phyloP scores from a whole-genome alignment of 1,140 invertebrate genomes.

The Aricia agestis region DNA sequence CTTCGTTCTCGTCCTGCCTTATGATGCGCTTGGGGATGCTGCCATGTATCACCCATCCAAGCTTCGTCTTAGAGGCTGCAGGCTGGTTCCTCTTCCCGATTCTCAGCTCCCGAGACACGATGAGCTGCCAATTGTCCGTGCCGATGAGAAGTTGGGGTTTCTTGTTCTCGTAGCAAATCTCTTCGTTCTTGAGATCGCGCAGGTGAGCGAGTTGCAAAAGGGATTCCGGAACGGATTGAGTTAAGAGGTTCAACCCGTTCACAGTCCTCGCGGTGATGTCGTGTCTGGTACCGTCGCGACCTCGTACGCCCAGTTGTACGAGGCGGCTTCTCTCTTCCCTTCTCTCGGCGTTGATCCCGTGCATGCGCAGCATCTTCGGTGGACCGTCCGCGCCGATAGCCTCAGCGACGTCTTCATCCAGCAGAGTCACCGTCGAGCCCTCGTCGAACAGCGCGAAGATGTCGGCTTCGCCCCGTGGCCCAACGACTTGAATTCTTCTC shows the following conservation, averaged over 20 bases:
- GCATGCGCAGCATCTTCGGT: neutral
- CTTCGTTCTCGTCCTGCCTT: too few relatives aligned
- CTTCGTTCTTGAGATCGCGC: neutral
- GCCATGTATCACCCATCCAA: too few relatives aligned
- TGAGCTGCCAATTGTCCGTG: conserved; percentile 2
- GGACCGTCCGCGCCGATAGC: neutral
- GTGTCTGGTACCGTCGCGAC: neutral
- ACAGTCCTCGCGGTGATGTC: neutral
- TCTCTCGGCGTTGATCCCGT: neutral
- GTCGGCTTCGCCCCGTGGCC: too few relatives aligned
- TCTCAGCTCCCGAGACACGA: neutral
- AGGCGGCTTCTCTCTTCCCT: neutral
- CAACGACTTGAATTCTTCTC: too few relatives aligned
- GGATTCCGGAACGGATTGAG: neutral
- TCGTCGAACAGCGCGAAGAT: too few relatives aligned
- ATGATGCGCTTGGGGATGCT: too few relatives aligned
- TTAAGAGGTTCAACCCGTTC: neutral
- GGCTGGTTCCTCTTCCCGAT: neutral
- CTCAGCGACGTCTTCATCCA: too few relatives aligned
- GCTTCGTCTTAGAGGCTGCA: neutral
- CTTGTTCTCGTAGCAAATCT: neutral
- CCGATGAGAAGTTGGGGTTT: conserved; percentile 4
- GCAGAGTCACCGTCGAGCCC: too few relatives aligned
- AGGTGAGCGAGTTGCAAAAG: neutral
- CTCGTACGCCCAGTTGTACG: neutral